phyloP scores from a whole-genome alignment of 2,797 vertebrate genomes.

The Leucoraja ocellata region DNA sequence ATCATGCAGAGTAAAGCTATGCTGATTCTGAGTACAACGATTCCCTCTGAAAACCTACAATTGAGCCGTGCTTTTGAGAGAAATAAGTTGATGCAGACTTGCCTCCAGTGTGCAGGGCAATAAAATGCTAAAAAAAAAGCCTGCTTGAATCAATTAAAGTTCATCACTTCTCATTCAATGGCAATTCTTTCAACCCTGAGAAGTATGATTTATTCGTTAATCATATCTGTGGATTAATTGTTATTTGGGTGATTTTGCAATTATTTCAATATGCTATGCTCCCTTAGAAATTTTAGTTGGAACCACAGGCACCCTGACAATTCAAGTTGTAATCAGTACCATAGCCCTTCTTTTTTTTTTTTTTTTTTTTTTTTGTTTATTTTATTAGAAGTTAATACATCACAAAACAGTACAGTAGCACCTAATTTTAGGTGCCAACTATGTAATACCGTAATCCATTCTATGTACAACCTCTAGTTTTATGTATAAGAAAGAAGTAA shows the following conservation, averaged over 20 bases:
- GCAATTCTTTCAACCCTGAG: neutral
- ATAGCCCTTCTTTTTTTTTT: no score
- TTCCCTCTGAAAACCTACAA: neutral
- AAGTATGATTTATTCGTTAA: neutral
- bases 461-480: no score
- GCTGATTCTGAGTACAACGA: no score
- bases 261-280: neutral
- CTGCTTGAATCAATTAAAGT: neutral
- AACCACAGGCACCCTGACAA: neutral
- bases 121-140: neutral
- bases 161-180: neutral
- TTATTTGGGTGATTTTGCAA: neutral
- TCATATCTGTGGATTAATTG: neutral
- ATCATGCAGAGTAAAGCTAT: neutral
- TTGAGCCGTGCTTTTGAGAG: neutral
- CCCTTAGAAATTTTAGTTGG: neutral
- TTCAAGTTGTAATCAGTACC: neutral
- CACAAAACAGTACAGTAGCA: no score
- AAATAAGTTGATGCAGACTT: neutral
- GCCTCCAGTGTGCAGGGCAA: neutral
- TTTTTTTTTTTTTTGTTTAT: no score
- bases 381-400: no score
- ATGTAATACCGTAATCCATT: no score
- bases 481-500: no score
- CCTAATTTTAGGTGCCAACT: no score